Base-by-base conservation (phyloP, 2,888 invertebrate genomes). In the Meteorus cinctellus region DNA sequence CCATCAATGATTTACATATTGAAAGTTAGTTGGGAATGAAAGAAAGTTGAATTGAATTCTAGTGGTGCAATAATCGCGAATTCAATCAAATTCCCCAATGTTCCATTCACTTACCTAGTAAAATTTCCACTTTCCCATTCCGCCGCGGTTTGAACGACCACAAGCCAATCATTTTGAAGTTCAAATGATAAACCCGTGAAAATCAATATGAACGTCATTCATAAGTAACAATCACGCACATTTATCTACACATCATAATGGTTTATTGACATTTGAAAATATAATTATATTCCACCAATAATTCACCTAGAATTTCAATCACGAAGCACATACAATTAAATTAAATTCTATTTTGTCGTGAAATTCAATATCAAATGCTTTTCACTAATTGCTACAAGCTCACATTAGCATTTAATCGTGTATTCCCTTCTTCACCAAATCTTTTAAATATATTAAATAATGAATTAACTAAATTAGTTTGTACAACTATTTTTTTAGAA, bases 81-180 rank as follows among this genome's bases (percentile, higher is more conserved):
- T 19, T 66, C 63, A 24, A 74, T 63, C 45, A 59, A 31, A 77
- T 79, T 79, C 69, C 75, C 75, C 72, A 19, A 55, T 69, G 70
- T 74, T 70, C 66, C 27, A 31, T 70, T 79, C 74, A 90, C 91
- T 90, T 92, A 95, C 95, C 95, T 85, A 95, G 90, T 82, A 95
- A 90, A 77, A 95, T 91, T 91, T 95, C 95, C 90, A 92, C 94
- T 88, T 92, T 92, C 82, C 92, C 92, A 89, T 92, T 92, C 86
- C 94, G 90, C 69, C 94, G 91, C 81, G 92, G 92, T 91, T 92
- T 92, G 85, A 92, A 92, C 74, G 92, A 92, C 90, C 92, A 91
- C 84, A 92, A 90, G 68, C 93, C 92, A 86, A 93, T 92, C 93
- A 93, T 93, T 76, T 73, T 81, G 59, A 72, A 51, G 48, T 75